Conservation (phyloP, 2,113 vertebrate genomes). For the Mus spicilegus region DNA sequence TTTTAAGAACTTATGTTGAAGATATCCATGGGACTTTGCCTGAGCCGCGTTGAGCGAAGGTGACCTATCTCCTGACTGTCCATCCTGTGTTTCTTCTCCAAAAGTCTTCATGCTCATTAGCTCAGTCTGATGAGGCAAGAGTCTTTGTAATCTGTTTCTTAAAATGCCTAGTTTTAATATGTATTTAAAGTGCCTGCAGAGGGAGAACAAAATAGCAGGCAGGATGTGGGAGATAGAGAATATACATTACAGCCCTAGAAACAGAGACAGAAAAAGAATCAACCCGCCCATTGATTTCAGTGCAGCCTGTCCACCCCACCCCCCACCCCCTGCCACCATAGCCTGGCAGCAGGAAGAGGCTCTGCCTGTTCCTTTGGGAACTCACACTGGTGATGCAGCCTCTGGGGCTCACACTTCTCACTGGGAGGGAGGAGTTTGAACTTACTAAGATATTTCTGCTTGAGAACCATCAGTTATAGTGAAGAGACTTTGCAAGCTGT, state of each 20-base stretch:
- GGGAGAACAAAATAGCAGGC: slow-evolving; percentile 65
- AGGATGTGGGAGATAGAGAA: slow-evolving; percentile 58
- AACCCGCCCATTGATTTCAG: background rate
- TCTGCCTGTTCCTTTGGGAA: background rate
- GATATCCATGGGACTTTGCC: background rate
- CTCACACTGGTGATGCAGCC: background rate
- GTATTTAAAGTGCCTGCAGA: slow-evolving; percentile 54
- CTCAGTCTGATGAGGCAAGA: slow-evolving; percentile 17
- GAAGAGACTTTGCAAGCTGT: background rate
- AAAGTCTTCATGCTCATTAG: background rate
- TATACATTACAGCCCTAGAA: slow-evolving; percentile 59
- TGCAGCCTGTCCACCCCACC: slow-evolving; percentile 42
- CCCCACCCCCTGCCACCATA: background rate
- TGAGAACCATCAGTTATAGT: background rate
- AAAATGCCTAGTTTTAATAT: slow-evolving; percentile 59
- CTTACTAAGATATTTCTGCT: background rate
- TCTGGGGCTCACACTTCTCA: background rate
- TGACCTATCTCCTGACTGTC: background rate
- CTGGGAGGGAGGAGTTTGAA: background rate
- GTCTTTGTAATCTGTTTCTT: slow-evolving; percentile 8
- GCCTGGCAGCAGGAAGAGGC: background rate
- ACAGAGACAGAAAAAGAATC: slow-evolving; percentile 43
- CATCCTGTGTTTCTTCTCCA: background rate
- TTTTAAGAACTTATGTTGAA: background rate
- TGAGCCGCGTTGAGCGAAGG: background rate